Conservation (phyloP, 2,888 invertebrate genomes). For the Dinocampus coccinellae region DNA sequence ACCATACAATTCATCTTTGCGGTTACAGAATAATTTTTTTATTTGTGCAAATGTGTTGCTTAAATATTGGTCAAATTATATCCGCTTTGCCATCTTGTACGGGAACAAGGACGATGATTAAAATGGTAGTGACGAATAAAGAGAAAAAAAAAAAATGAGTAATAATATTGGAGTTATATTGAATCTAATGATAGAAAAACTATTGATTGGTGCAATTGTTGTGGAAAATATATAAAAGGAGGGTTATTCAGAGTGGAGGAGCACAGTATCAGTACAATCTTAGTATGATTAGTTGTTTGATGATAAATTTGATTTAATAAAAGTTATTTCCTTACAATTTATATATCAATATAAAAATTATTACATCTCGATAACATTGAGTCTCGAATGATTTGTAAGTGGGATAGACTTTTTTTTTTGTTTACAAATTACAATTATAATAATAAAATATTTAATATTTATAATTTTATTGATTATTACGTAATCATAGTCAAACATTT, state of each 20-base stretch:
- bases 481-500: too few relatives aligned
- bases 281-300: neutral
- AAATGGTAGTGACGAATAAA: neutral
- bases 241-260: neutral
- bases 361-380: neutral
- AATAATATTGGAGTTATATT: neutral
- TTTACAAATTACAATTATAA: too few relatives aligned
- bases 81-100: neutral
- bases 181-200: neutral
- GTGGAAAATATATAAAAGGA: constrained; percentile 12
- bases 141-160: neutral
- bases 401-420: neutral
- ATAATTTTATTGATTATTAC: too few relatives aligned
- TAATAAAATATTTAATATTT: too few relatives aligned
- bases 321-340: too few relatives aligned
- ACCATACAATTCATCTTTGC: neutral
- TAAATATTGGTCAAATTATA: neutral
- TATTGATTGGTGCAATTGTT: neutral
- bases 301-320: neutral
- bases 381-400: neutral
- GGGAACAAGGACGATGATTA: neutral
- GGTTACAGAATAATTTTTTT: neutral
- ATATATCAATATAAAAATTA: too few relatives aligned
- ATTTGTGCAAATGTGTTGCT: neutral
- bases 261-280: neutral